phyloP scores from a whole-genome alignment of 2,113 vertebrate genomes.

The Philantomba maxwellii region DNA sequence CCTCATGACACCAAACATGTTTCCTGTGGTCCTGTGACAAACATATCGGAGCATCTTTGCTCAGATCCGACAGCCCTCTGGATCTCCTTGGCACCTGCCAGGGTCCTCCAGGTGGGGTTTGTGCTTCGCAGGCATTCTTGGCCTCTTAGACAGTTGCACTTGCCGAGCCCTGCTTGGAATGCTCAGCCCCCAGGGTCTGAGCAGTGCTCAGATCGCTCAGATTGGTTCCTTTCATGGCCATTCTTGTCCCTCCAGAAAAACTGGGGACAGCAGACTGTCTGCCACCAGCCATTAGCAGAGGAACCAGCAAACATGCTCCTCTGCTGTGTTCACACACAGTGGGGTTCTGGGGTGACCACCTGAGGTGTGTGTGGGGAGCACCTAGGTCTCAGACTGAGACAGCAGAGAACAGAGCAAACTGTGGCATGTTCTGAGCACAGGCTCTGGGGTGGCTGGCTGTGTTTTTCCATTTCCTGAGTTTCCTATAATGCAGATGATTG shows the following conservation, averaged over 20 bases:
- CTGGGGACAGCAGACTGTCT: background rate
- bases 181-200: background rate
- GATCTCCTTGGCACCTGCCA: background rate
- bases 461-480: background rate
- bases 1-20: rapidly evolving
- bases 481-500: background rate
- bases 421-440: background rate
- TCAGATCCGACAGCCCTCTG: background rate
- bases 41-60: background rate
- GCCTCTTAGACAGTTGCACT: background rate
- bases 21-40: background rate
- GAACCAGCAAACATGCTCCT: background rate
- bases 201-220: background rate
- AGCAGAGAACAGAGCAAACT: background rate
- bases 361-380: background rate
- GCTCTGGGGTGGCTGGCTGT: background rate
- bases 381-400: background rate
- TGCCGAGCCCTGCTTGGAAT: background rate
- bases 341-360: background rate
- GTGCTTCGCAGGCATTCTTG: background rate
- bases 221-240: background rate
- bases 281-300: background rate
- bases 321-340: background rate
- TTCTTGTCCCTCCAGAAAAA: background rate
- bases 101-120: background rate